Evolutionary conservation across 2,888 invertebrate species (phyloP).

Genomic region (Neuroscelio doddi): DNA sequence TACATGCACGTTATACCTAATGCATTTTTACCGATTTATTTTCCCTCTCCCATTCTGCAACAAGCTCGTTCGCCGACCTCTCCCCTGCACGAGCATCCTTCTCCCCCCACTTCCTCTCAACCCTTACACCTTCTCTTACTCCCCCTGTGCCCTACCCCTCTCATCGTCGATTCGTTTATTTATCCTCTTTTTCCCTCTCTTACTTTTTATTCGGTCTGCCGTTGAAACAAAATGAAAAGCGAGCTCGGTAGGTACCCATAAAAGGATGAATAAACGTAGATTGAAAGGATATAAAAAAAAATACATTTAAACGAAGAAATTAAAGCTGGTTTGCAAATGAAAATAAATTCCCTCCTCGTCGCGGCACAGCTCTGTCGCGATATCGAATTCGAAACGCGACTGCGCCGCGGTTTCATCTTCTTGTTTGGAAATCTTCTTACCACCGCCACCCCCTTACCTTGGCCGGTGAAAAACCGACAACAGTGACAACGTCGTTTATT

Average conservation of each 20-base stretch:
- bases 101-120: constrained; percentile 11
- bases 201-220: constrained; percentile 28
- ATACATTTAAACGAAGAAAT: constrained; percentile 51
- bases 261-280: constrained; percentile 39
- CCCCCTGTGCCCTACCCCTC: constrained; percentile 20
- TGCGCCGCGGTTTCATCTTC: constrained; percentile 4
- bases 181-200: constrained; percentile 21
- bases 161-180: constrained; percentile 11
- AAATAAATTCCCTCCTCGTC: constrained; percentile 43
- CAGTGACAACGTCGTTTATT: too few species aligned
- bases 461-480: too few species aligned
- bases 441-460: too few species aligned
- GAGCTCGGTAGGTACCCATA: constrained; percentile 30
- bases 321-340: constrained; percentile 51
- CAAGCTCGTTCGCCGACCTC: constrained; percentile 17
- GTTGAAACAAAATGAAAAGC: constrained; percentile 39
- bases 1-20: constrained; percentile 31
- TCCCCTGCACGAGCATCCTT: constrained; percentile 52
- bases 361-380: constrained; percentile 3
- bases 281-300: constrained; percentile 37
- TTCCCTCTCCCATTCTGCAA: constrained; percentile 16
- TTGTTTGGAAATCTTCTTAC: too few species aligned
- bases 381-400: constrained; percentile 17
- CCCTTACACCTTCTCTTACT: too few species aligned
- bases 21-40: constrained; percentile 50